Base-by-base conservation (phyloP, 92 coral and sea anemone genomes). In the Micromussa lordhowensis region DNA sequence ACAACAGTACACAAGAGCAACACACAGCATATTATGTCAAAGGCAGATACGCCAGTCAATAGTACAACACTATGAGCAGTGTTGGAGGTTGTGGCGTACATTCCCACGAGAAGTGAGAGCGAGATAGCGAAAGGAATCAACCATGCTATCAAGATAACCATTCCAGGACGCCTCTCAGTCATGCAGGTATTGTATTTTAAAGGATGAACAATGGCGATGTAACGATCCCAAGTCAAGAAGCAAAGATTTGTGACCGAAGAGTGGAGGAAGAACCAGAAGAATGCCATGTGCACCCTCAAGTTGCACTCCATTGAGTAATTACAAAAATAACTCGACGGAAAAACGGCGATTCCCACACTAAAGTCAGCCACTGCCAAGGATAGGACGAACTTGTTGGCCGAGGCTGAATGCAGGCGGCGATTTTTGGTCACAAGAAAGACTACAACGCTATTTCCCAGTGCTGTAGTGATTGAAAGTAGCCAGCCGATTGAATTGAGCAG, bases 341-440 rank as follows among this genome's bases (percentile, higher is more conserved):
- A 84, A 26, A 84, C 69, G 31, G 36, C 14, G 16, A 59, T 3
- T 22, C 87, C 87, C 12, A 84, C 80, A 0, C 68, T 34, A 9
- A 84, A 72, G 73, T 84, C 87, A 4, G 87, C 87, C 34, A 84
- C 87, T 34, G 69, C 78, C 69, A 84, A 74, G 32, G 87, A 84
- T 14, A 74, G 53, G 31, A 84, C 80, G 29, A 84, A 84, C 78
- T 51, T 48, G 68, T 83, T 83, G 18, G 87, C 19, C 28, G 66
- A 48, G 80, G 79, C n/a, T n/a, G n/a, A 83, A 57, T 83, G 79
- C 0, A 83, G 78, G 18, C 80, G 68, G 32, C 70, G 87, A 31
- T 9, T 31, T 51, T 54, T 53, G 18, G 79, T 69, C 5, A 83
- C n/a, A 54, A 83, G 79, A 10, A 53, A 29, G 4, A 83, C 26